A percentile compares a stretch with the other conserved stretches of the same genome.
Evolutionary conservation across 2,888 invertebrate genomes (phyloP).

Genomic region (Orgyia antiqua): DNA sequence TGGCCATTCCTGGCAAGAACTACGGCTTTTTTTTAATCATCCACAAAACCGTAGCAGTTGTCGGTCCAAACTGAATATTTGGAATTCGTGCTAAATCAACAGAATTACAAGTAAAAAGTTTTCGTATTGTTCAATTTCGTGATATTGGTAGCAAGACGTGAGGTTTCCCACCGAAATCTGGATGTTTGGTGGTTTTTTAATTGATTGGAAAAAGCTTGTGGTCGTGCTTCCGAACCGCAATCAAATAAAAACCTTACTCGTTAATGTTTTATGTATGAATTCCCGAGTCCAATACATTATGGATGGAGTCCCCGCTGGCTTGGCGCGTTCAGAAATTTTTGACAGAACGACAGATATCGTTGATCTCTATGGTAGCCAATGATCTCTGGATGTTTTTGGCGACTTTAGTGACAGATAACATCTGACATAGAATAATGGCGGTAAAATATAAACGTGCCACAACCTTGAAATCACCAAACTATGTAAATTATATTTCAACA

Average conservation of each 20-base stretch:
- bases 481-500: slow-evolving; percentile 32
- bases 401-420: slow-evolving; percentile 43
- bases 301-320: slow-evolving; percentile 67
- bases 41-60: slow-evolving; percentile 35
- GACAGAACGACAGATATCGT: slow-evolving; percentile 65
- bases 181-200: slow-evolving; percentile 52
- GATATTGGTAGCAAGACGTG: slow-evolving; percentile 39
- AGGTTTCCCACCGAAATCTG: slow-evolving; percentile 69
- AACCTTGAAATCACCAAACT: slow-evolving; percentile 19
- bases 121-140: slow-evolving; percentile 54
- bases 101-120: slow-evolving; percentile 42
- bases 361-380: slow-evolving; percentile 60
- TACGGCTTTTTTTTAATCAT: slow-evolving; percentile 27
- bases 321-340: slow-evolving; percentile 62
- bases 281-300: slow-evolving; percentile 66
- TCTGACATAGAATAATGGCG: slow-evolving; percentile 27
- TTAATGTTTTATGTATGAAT: slow-evolving; percentile 75
- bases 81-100: slow-evolving; percentile 40
- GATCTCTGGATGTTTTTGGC: slow-evolving; percentile 48
- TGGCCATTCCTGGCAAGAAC: slow-evolving; percentile 34
- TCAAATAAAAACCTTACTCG: slow-evolving; percentile 73
- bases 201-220: slow-evolving; percentile 53
- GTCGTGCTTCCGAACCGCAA: slow-evolving; percentile 57
- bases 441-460: slow-evolving; percentile 22
- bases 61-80: slow-evolving; percentile 39